phyloP scores from a whole-genome alignment of 2,888 invertebrate species.

The Brachyptera putata region DNA sequence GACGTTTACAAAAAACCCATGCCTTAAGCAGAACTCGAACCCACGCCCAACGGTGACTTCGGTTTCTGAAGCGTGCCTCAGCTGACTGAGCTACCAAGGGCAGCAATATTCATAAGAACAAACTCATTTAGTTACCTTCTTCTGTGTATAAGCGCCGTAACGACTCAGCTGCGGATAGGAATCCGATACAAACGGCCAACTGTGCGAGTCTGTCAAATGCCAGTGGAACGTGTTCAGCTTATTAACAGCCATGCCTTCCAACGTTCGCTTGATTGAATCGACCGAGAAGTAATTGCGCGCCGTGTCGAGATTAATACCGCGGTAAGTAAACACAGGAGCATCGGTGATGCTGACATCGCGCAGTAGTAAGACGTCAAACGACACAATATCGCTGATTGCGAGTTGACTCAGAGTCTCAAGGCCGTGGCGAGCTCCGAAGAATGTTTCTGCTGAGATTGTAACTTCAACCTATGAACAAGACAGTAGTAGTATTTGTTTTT shows the following conservation, averaged over 20 bases:
- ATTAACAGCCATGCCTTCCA: constrained; percentile 86
- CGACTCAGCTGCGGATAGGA: constrained; percentile 66
- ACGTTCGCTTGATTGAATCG: constrained; percentile 64
- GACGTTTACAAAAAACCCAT: no score
- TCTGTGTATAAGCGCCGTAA: constrained; percentile 73
- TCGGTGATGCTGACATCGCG: constrained; percentile 63
- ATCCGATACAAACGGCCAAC: constrained; percentile 81
- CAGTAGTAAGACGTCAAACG: constrained; percentile 56
- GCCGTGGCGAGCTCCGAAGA: constrained; percentile 64
- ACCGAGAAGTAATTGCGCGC: constrained; percentile 70
- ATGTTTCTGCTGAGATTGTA: constrained; percentile 54
- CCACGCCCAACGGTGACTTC: no score
- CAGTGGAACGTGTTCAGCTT: constrained; percentile 94
- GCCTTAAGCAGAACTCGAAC: no score
- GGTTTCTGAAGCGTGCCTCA: no score
- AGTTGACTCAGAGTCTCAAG: constrained; percentile 65
- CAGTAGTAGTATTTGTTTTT: no score
- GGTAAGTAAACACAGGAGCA: constrained; percentile 78
- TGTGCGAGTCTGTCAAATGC: constrained; percentile 91
- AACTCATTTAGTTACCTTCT: constrained; percentile 46
- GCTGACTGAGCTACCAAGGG: no score
- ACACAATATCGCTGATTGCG: constrained; percentile 40
- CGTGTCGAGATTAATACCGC: constrained; percentile 87
- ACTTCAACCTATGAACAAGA: constrained; percentile 45
- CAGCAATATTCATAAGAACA: no score